phyloP scores from a whole-genome alignment of 2,113 vertebrate species.

The Nyctereutes procyonoides region DNA sequence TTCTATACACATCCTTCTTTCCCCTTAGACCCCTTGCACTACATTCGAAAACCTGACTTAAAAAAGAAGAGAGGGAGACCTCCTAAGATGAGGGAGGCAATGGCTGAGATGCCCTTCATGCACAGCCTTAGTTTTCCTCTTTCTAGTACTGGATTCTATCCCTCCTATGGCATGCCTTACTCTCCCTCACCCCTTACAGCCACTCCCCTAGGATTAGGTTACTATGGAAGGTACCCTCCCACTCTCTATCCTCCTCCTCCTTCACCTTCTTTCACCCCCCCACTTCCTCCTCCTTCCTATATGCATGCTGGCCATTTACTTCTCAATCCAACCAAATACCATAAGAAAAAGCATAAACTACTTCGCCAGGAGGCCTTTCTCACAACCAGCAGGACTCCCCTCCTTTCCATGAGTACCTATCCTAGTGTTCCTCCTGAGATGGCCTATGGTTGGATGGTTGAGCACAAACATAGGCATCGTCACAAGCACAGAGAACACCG shows the following conservation, averaged over 20 bases:
- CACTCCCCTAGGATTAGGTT: slow-evolving; percentile 94
- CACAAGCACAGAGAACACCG: slow-evolving; percentile 96
- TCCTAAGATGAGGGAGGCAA: slow-evolving; percentile 94
- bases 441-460: slow-evolving; percentile 93
- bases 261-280: slow-evolving; percentile 92
- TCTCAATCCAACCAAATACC: slow-evolving; percentile 96
- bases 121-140: slow-evolving; percentile 96
- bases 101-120: slow-evolving; percentile 98
- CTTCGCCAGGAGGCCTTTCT: slow-evolving; percentile 93
- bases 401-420: slow-evolving; percentile 92
- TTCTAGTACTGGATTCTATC: slow-evolving; percentile 93
- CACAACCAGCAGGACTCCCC: slow-evolving; percentile 89
- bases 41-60: slow-evolving; percentile 92
- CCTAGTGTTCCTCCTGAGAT: slow-evolving; percentile 91
- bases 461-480: slow-evolving; percentile 98
- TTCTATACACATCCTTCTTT: slow-evolving; percentile 93
- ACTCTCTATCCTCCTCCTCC: slow-evolving; percentile 94
- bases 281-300: slow-evolving; percentile 91
- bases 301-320: slow-evolving; percentile 94
- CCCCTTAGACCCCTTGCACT: slow-evolving; percentile 94
- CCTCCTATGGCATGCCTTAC: slow-evolving; percentile 97
- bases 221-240: slow-evolving; percentile 94
- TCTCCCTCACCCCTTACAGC: slow-evolving; percentile 92
- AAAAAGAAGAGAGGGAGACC: slow-evolving; percentile 94
- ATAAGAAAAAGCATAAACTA: slow-evolving; percentile 95